A percentile compares a stretch with the other conserved stretches of the same genome.
These are phyloP conservation scores for Cecidostiba fungosa DNA, from an alignment of 2,888 invertebrate species.

Conservation along the genomic window DNA sequence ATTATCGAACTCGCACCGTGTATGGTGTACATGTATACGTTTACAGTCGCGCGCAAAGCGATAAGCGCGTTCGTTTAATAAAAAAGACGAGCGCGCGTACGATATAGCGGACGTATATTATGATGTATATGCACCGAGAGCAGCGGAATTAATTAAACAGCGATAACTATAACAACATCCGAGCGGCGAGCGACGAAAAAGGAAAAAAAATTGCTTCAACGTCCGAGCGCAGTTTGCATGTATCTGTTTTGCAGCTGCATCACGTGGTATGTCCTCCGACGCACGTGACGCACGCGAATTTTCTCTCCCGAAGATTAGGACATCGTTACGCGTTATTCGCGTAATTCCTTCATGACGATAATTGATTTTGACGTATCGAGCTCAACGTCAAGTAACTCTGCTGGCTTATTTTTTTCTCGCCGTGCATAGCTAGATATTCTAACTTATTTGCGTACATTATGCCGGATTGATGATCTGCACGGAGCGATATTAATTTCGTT, in stretches of 20 bases:
- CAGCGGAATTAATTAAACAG: slow-evolving; percentile 46
- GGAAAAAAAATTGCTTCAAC: slow-evolving; percentile 13
- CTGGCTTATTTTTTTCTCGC: slow-evolving; percentile 4
- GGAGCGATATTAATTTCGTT: background rate
- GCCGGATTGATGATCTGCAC: slow-evolving; percentile 13
- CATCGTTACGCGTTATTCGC: background rate
- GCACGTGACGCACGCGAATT: slow-evolving; percentile 54
- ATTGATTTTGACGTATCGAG: slow-evolving; percentile 42
- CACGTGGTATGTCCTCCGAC: slow-evolving; percentile 20
- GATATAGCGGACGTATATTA: background rate
- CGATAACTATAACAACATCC: slow-evolving; percentile 27
- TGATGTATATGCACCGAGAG: background rate
- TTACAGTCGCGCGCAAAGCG: background rate
- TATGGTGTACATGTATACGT: background rate
- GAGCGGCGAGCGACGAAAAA: background rate
- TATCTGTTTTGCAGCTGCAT: background rate
- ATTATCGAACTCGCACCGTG: slow-evolving; percentile 29
- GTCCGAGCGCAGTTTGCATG: background rate
- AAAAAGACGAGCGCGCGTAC: background rate
- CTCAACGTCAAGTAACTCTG: slow-evolving; percentile 34
- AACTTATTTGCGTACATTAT: slow-evolving; percentile 20
- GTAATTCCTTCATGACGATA: slow-evolving; percentile 32
- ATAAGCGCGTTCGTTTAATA: slow-evolving; percentile 12
- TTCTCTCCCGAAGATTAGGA: slow-evolving; percentile 20
- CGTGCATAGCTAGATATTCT: background rate